Evolutionary conservation across 2,797 vertebrate genomes (phyloP).

Genomic region (Sardinella longiceps): DNA sequence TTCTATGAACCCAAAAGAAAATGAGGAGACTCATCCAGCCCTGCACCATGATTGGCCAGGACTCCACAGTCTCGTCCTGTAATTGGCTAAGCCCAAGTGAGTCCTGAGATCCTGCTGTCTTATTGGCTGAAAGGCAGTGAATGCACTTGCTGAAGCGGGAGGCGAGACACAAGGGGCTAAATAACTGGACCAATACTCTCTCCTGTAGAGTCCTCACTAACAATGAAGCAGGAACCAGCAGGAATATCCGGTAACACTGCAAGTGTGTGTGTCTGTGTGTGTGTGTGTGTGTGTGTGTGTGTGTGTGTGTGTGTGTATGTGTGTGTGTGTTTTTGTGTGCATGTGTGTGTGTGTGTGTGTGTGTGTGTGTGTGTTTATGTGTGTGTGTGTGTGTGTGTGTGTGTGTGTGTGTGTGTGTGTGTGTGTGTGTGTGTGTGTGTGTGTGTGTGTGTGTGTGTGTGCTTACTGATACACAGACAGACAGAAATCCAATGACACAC

Average conservation of each 20-base stretch:
- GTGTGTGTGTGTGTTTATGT: neutral
- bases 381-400: too few species aligned
- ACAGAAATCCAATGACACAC: neutral
- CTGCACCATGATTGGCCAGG: neutral
- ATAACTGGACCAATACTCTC: constrained; percentile 40
- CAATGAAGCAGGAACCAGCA: constrained; percentile 55
- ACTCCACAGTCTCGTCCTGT: neutral
- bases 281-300: constrained; percentile 18
- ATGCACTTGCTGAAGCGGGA: constrained; percentile 66
- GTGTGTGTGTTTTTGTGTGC: neutral
- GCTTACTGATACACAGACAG: neutral
- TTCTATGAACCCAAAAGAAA: constrained; percentile 60
- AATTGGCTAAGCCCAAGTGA: constrained; percentile 29
- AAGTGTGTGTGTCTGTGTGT: neutral
- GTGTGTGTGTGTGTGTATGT: neutral
- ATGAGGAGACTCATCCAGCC: constrained; percentile 27
- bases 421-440: neutral
- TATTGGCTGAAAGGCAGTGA: constrained; percentile 61
- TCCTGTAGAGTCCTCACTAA: constrained; percentile 47
- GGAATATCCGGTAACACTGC: constrained; percentile 32
- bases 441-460: neutral
- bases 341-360: too few species aligned
- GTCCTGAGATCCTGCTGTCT: constrained; percentile 51
- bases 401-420: too few species aligned
- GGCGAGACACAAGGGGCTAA: constrained; percentile 55